Conservation (phyloP, 2,113 vertebrate species). For the Chloebia gouldiae region DNA sequence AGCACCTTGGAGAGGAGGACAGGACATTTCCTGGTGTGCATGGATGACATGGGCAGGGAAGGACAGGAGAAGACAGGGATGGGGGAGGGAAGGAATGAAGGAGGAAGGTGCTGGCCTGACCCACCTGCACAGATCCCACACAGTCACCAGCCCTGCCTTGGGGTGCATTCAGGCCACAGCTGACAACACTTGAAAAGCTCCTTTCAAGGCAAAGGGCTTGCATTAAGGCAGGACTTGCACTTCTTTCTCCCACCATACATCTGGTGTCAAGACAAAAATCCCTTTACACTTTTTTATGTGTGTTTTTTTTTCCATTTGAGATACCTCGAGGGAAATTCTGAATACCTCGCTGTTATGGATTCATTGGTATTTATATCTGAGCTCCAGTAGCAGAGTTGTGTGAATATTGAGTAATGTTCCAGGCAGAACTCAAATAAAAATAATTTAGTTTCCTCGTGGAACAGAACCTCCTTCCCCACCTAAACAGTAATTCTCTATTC, state of each 20-base stretch:
- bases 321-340: neutral
- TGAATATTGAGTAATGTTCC: slow-evolving; percentile 5
- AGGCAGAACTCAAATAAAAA: slow-evolving; percentile 13
- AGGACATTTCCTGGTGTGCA: neutral
- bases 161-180: rapidly evolving
- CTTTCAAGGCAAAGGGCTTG: neutral
- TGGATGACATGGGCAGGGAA: neutral
- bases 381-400: neutral
- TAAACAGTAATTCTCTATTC: neutral
- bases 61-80: no score
- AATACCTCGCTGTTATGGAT: neutral
- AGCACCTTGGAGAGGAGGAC: neutral
- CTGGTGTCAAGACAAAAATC: neutral
- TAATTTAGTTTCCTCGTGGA: neutral
- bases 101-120: neutral
- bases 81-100: neutral
- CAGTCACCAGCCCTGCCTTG: neutral
- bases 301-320: neutral
- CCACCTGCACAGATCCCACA: rapidly evolving
- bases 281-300: neutral
- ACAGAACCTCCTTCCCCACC: neutral
- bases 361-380: neutral
- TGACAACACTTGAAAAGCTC: neutral
- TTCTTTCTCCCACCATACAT: neutral
- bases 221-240: neutral